These are phyloP conservation scores for Australoheros facetus DNA, from an alignment of 2,797 vertebrate genomes.

Conservation along the genomic window DNA sequence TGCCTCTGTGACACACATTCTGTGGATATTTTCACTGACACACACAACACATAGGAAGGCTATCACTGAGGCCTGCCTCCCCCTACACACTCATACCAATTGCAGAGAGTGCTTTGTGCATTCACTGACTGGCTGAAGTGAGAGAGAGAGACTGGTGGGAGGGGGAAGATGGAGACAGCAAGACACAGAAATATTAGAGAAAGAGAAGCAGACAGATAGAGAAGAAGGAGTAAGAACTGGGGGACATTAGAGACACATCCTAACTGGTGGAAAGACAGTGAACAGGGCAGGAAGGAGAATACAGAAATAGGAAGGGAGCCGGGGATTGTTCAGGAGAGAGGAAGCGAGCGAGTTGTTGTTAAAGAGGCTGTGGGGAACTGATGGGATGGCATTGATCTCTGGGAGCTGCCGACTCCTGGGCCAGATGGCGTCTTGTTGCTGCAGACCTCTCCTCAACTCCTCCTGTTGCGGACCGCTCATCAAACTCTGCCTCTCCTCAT, in stretches of 20 bases:
- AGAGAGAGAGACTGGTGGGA: constrained; percentile 48
- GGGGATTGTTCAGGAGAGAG: constrained; percentile 54
- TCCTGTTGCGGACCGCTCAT: constrained; percentile 77
- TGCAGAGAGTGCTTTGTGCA: constrained; percentile 78
- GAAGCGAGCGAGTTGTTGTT: constrained; percentile 64
- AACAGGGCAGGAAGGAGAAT: constrained; percentile 51
- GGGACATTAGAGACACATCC: constrained; percentile 25
- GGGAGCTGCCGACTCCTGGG: constrained; percentile 71
- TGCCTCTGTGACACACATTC: constrained; percentile 68
- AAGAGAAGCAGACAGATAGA: constrained; percentile 53
- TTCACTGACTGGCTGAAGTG: constrained; percentile 69
- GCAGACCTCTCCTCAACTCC: constrained; percentile 74
- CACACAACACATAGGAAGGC: constrained; percentile 38
- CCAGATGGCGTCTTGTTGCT: constrained; percentile 82
- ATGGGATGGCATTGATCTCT: constrained; percentile 74
- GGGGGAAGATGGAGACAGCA: constrained; percentile 68
- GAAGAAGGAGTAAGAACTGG: constrained; percentile 31
- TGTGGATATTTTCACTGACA: constrained; percentile 68
- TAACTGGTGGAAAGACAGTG: constrained; percentile 23
- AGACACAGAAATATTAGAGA: constrained; percentile 60
- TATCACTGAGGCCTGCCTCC: constrained; percentile 42
- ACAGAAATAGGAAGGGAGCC: constrained; percentile 58
- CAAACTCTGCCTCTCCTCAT: constrained; percentile 83
- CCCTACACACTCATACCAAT: constrained; percentile 71
- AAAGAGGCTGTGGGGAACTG: constrained; percentile 48